Evolutionary conservation across 92 coral and sea anemone species (phyloP).

Genomic region (Anthopleura xanthogrammica): DNA sequence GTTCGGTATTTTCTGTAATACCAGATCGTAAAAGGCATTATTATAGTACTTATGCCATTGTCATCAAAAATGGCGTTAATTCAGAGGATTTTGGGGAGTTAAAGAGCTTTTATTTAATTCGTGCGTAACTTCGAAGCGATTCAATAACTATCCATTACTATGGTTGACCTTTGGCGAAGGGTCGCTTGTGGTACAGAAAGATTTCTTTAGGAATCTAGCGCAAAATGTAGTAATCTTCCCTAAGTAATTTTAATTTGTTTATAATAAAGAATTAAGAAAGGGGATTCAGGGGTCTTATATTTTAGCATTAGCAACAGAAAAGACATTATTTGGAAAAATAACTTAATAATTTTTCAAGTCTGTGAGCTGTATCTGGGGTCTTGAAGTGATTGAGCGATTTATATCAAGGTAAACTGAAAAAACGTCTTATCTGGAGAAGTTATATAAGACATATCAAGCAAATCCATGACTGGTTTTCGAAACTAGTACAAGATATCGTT

Average conservation of each 20-base stretch:
- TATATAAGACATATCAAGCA: slow-evolving; percentile 22
- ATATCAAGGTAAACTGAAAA: background rate
- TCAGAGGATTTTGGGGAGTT: background rate
- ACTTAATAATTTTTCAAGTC: background rate
- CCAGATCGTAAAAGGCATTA: background rate
- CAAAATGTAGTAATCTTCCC: slow-evolving; percentile 19
- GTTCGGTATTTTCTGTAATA: background rate
- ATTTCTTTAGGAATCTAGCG: slow-evolving; percentile 16
- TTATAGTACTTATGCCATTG: background rate
- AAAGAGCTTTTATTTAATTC: background rate
- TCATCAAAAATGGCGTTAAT: background rate
- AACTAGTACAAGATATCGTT: slow-evolving; percentile 16
- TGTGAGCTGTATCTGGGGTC: slow-evolving; percentile 2
- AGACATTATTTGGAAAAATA: slow-evolving; percentile 1
- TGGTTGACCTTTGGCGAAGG: slow-evolving; percentile 24
- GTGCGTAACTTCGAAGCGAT: background rate
- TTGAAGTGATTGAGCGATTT: background rate
- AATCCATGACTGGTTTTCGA: slow-evolving; percentile 21
- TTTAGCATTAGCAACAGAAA: background rate
- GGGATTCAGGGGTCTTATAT: slow-evolving; percentile 21
- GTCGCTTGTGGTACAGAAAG: slow-evolving; percentile 24
- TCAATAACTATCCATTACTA: slow-evolving; percentile 1
- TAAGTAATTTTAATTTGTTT: slow-evolving; percentile 21
- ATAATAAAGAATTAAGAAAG: slow-evolving; percentile 3
- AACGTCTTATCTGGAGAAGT: slow-evolving; percentile 17